Conservation (phyloP, 2,797 vertebrate genomes). For the Karalla daura region DNA sequence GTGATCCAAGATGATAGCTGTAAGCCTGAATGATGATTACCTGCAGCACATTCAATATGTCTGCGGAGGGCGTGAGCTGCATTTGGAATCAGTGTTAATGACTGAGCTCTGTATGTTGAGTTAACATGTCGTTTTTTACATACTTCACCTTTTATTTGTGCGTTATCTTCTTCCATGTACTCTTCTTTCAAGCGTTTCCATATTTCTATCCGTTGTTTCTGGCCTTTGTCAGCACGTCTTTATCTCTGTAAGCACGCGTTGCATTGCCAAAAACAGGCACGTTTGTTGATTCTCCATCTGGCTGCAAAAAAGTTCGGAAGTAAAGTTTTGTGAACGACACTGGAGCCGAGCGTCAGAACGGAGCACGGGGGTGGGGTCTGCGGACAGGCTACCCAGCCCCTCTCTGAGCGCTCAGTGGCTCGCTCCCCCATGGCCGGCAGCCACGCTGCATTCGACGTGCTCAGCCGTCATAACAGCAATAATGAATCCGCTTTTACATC, state of each 20-base stretch:
- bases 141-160: neutral
- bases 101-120: neutral
- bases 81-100: constrained; percentile 25
- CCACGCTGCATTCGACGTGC: constrained; percentile 16
- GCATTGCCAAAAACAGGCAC: neutral
- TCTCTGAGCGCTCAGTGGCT: constrained; percentile 14
- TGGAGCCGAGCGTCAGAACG: constrained; percentile 22
- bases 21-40: constrained; percentile 49
- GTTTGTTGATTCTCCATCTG: constrained; percentile 30
- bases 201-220: neutral
- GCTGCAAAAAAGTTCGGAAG: constrained; percentile 23
- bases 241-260: no score
- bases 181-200: neutral
- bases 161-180: neutral
- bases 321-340: neutral
- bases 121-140: neutral
- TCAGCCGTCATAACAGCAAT: constrained; percentile 64
- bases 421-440: constrained; percentile 23
- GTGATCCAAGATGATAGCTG: constrained; percentile 10
- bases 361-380: constrained; percentile 2
- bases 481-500: constrained; percentile 77
- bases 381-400: constrained; percentile 46
- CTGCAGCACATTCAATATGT: constrained; percentile 15
- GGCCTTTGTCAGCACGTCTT: neutral
- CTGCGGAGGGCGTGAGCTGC: constrained; percentile 9